These are phyloP conservation scores for Gyps fulvus DNA, from an alignment of 2,113 vertebrate species.

Conservation along the genomic window DNA sequence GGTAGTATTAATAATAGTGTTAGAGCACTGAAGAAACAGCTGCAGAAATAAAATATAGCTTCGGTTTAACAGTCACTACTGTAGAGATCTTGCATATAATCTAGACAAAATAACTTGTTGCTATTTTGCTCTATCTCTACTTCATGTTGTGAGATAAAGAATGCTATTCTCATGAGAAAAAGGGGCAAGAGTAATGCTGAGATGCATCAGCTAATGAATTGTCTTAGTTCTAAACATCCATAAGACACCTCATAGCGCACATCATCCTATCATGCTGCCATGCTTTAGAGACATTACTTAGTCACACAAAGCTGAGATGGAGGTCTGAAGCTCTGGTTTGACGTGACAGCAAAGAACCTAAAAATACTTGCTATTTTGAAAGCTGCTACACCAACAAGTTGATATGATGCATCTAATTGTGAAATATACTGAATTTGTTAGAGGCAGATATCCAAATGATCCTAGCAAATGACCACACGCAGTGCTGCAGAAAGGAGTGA, in stretches of 20 bases:
- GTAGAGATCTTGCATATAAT: not conserved
- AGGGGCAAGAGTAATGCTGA: not conserved
- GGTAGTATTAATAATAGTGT: not conserved
- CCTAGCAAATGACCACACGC: not conserved
- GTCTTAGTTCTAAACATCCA: not conserved
- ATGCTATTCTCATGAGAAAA: not conserved
- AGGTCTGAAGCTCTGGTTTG: not conserved
- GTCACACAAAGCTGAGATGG: not conserved
- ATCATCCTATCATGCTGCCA: not conserved
- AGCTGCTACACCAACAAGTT: not conserved
- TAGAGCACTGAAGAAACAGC: not conserved
- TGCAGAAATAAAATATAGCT: not conserved
- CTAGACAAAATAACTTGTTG: conserved; percentile 6
- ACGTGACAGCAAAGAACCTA: not conserved
- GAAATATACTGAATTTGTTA: not conserved
- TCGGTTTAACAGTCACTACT: not conserved
- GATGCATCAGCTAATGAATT: not conserved
- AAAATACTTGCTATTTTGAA: conserved; percentile 12
- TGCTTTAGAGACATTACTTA: not conserved
- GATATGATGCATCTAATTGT: not conserved
- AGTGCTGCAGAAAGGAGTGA: not conserved
- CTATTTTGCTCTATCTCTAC: conserved; percentile 1
- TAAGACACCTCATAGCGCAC: not conserved
- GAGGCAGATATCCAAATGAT: not conserved
- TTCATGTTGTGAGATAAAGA: not conserved